A percentile compares a stretch with the other conserved stretches of the same genome.
These are phyloP conservation scores for Pseudolycoriella hygida DNA, from an alignment of 2,888 invertebrate species.

Conservation along the genomic window DNA sequence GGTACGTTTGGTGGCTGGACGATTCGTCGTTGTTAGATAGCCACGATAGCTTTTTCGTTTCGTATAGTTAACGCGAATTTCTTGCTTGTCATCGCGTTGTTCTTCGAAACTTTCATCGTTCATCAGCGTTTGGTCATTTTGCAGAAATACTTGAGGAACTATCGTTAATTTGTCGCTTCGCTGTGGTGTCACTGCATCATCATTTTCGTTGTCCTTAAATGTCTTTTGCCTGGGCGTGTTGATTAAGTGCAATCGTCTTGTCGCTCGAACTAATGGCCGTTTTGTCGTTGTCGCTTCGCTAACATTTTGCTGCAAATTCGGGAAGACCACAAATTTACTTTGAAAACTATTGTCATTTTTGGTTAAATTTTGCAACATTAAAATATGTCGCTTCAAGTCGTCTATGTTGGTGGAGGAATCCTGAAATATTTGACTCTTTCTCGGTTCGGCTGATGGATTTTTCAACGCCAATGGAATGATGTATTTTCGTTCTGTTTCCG, in stretches of 20 bases:
- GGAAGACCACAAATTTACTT: constrained; percentile 29
- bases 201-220: background rate
- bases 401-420: constrained; percentile 25
- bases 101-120: constrained; percentile 13
- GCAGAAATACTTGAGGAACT: constrained; percentile 24
- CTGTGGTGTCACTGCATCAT: constrained; percentile 4
- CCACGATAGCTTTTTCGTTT: background rate
- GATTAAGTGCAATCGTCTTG: background rate
- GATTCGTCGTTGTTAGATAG: background rate
- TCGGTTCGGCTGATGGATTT: constrained; percentile 18
- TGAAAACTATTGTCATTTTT: constrained; percentile 27
- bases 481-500: constrained; percentile 21
- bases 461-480: constrained; percentile 29
- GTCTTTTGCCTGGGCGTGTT: background rate
- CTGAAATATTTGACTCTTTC: constrained; percentile 12
- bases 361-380: constrained; percentile 26
- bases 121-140: constrained; percentile 21
- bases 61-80: background rate
- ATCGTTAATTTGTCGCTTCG: constrained; percentile 19
- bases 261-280: constrained; percentile 2
- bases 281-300: constrained; percentile 11
- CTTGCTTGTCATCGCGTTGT: constrained; percentile 6
- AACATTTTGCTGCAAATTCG: constrained; percentile 20
- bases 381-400: constrained; percentile 27
- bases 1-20: background rate